A percentile compares a stretch with the other conserved stretches of the same genome.
These are phyloP conservation scores for Drosophila recens DNA, from an alignment of 2,888 invertebrate species.

Conservation along the genomic window DNA sequence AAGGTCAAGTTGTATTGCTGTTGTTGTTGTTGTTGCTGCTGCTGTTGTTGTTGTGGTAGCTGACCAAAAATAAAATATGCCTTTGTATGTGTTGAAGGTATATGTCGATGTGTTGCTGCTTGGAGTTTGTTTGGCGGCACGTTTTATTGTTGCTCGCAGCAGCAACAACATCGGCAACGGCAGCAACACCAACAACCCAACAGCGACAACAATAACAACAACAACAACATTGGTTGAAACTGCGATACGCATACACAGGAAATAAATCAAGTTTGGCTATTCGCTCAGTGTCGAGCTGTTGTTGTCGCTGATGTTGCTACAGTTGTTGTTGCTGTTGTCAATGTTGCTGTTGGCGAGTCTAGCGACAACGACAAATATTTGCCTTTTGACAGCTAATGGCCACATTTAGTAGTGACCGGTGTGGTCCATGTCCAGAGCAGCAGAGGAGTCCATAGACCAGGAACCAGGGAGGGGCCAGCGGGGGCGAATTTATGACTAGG, in stretches of 20 bases:
- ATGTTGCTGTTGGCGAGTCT: constrained; percentile 36
- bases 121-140: constrained; percentile 65
- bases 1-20: constrained; percentile 51
- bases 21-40: constrained; percentile 18
- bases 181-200: constrained; percentile 22
- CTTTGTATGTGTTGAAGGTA: not conserved
- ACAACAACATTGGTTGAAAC: constrained; percentile 25
- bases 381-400: constrained; percentile 74
- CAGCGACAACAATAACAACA: constrained; percentile 14
- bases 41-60: constrained; percentile 24
- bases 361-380: constrained; percentile 71
- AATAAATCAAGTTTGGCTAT: constrained; percentile 75
- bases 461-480: not conserved
- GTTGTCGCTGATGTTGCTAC: constrained; percentile 6
- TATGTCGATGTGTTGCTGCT: constrained; percentile 28
- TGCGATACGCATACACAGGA: constrained; percentile 56
- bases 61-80: constrained; percentile 35
- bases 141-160: constrained; percentile 63
- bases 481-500: constrained; percentile 5
- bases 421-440: constrained; percentile 9
- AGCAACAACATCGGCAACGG: constrained; percentile 21
- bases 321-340: constrained; percentile 24
- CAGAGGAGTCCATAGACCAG: not conserved
- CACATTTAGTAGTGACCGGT: constrained; percentile 63
- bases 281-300: constrained; percentile 43